These are phyloP conservation scores for Elephantulus edwardii DNA, from an alignment of 2,113 vertebrate genomes.

Conservation along the genomic window DNA sequence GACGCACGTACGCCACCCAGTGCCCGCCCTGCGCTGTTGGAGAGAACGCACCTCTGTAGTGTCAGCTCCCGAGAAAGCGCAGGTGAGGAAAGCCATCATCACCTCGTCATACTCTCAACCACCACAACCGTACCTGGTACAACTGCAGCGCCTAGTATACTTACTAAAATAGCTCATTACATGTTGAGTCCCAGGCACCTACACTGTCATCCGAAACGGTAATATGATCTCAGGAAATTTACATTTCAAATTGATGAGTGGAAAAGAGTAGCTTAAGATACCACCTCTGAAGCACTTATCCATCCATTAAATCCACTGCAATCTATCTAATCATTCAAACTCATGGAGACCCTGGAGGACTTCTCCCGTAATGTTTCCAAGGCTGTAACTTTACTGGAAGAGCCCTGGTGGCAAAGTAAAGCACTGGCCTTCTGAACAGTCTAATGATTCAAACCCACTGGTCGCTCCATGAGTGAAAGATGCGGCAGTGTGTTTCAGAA, in stretches of 20 bases:
- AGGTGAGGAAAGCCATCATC: accelerated
- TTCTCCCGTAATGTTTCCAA: neutral
- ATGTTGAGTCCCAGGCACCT: too few relatives aligned
- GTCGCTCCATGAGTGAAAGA: too few relatives aligned
- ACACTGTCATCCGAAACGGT: neutral
- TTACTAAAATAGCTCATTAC: neutral
- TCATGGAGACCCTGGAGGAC: neutral
- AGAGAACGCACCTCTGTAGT: neutral
- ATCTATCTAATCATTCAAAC: neutral
- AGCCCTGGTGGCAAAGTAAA: too few relatives aligned
- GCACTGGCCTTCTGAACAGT: too few relatives aligned
- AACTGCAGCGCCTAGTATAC: neutral
- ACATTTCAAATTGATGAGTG: neutral
- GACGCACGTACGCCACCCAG: constrained; percentile 35
- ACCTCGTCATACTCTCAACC: neutral
- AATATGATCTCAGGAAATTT: neutral
- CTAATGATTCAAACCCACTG: too few relatives aligned
- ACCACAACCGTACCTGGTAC: neutral
- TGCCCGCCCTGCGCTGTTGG: neutral
- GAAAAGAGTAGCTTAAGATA: neutral
- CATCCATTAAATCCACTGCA: accelerated
- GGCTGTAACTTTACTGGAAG: too few relatives aligned
- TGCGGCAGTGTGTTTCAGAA: too few relatives aligned
- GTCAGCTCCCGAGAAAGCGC: neutral
- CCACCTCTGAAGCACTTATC: neutral